phyloP scores from a whole-genome alignment of 1,140 invertebrate genomes.

The Caenorhabditis elegans region WBcel235 BX284604.4:13046001-13046500 shows the following conservation, averaged over 20 bases:
- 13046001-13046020: neutral
- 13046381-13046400: constrained; percentile 54
- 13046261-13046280: constrained; percentile 54
- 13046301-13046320: neutral
- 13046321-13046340: neutral
- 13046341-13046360: neutral
- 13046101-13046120: too few species aligned
- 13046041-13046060: too few species aligned
- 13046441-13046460: constrained; percentile 35
- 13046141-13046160: too few species aligned
- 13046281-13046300: neutral
- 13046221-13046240: constrained; percentile 66
- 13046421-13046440: constrained; percentile 38
- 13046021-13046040: too few species aligned
- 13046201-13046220: constrained; percentile 68
- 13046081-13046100: too few species aligned
- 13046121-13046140: too few species aligned
- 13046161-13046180: too few species aligned
- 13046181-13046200: constrained; percentile 66
- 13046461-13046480: constrained; percentile 46
- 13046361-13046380: constrained; percentile 48
- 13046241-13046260: constrained; percentile 68
- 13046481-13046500: neutral
- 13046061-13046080: too few species aligned
- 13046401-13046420: constrained; percentile 17